A percentile compares a stretch with the other conserved stretches of the same genome.
Evolutionary conservation across 2,797 vertebrate genomes (phyloP).

Genomic region (Nannoperca obscura): DNA sequence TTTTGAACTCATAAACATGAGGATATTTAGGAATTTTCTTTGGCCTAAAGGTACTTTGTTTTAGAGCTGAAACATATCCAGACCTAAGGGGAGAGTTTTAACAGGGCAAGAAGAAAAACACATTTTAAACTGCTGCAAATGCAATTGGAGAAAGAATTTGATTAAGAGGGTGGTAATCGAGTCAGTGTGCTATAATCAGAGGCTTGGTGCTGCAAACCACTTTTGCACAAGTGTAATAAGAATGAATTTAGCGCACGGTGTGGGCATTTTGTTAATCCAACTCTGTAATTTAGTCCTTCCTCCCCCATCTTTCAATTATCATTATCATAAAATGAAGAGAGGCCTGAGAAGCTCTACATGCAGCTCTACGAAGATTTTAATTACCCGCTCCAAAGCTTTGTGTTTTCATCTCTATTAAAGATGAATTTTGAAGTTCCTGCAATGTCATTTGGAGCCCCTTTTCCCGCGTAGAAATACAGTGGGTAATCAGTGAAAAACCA

Average conservation of each 20-base stretch:
- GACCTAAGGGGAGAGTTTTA: slow-evolving; percentile 64
- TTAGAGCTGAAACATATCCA: slow-evolving; percentile 45
- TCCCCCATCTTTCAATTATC: slow-evolving; percentile 85
- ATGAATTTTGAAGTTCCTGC: slow-evolving; percentile 74
- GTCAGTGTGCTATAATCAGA: slow-evolving; percentile 77
- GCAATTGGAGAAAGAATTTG: slow-evolving; percentile 77
- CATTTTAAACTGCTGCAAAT: slow-evolving; percentile 75
- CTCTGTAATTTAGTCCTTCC: slow-evolving; percentile 79
- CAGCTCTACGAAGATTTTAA: slow-evolving; percentile 80
- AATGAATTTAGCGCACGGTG: slow-evolving; percentile 75
- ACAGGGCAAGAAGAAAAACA: slow-evolving; percentile 63
- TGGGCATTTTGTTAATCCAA: slow-evolving; percentile 82
- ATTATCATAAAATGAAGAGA: slow-evolving; percentile 85
- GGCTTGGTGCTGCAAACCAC: slow-evolving; percentile 67
- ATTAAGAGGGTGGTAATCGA: slow-evolving; percentile 78
- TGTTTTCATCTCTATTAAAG: slow-evolving; percentile 84
- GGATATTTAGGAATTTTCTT: slow-evolving; percentile 54
- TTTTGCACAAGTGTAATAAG: slow-evolving; percentile 77
- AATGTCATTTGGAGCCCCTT: slow-evolving; percentile 58
- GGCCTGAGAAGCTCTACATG: slow-evolving; percentile 77
- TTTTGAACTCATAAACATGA: slow-evolving; percentile 48
- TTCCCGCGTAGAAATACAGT: slow-evolving; percentile 48
- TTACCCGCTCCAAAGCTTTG: slow-evolving; percentile 81
- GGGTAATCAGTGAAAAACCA: slow-evolving; percentile 56
- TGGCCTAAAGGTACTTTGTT: slow-evolving; percentile 62